phyloP scores from a whole-genome alignment of 2,888 invertebrate genomes.

The Podabrus alpinus region DNA sequence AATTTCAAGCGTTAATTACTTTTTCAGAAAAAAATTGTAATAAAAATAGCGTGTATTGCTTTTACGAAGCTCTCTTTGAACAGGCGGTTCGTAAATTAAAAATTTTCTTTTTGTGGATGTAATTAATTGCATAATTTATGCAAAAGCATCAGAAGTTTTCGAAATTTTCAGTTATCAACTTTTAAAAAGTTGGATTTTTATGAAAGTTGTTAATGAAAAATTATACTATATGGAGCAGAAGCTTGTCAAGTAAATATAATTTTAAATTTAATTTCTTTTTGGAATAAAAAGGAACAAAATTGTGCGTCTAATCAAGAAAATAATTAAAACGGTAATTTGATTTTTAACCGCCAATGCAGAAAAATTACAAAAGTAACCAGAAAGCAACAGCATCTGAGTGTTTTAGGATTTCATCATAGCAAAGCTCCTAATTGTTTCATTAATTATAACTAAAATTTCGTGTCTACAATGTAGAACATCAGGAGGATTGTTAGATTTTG shows the following conservation, averaged over 20 bases:
- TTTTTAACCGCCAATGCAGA: not conserved
- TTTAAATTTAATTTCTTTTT: not conserved
- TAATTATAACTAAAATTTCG: too few species aligned
- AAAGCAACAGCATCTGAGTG: not conserved
- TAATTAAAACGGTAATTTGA: not conserved
- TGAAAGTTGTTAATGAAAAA: not conserved
- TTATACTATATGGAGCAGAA: not conserved
- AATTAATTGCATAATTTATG: not conserved
- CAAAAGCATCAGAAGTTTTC: not conserved
- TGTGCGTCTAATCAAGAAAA: not conserved
- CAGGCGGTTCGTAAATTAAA: not conserved
- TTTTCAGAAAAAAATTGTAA: not conserved
- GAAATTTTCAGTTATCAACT: not conserved
- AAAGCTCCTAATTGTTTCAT: too few species aligned
- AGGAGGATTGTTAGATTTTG: not conserved
- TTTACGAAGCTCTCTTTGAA: conserved; percentile 14
- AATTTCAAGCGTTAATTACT: conserved; percentile 17
- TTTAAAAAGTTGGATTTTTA: too few species aligned
- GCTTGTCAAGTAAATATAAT: not conserved
- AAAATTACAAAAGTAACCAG: not conserved
- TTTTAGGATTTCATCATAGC: too few species aligned
- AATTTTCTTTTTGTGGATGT: not conserved
- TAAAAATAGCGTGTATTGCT: conserved; percentile 6
- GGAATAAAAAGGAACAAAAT: not conserved
- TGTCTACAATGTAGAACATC: too few species aligned